Conservation (phyloP, 2,888 invertebrate species). For the Anticlea derivata region DNA sequence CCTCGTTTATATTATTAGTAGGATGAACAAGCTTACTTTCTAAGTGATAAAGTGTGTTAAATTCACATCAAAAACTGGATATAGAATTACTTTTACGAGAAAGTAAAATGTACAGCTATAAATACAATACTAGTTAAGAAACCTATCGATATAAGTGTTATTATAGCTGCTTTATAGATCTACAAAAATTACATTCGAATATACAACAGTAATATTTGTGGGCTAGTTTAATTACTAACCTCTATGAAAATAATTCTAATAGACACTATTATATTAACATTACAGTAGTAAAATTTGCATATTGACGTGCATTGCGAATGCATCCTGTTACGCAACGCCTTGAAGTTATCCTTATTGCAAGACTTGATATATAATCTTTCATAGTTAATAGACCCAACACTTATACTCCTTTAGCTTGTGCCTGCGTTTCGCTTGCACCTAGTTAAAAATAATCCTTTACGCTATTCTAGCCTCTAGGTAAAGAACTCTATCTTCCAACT, state of each 20-base stretch:
- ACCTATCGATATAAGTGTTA: not conserved
- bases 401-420: too few species aligned
- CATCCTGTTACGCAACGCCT: slow-evolving; percentile 32
- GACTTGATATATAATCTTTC: slow-evolving; percentile 8
- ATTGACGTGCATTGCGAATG: slow-evolving; percentile 27
- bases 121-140: slow-evolving; percentile 1
- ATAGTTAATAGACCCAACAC: slow-evolving; percentile 9
- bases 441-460: too few species aligned
- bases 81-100: slow-evolving; percentile 30
- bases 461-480: too few species aligned
- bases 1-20: too few species aligned
- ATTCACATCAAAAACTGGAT: slow-evolving; percentile 34
- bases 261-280: too few species aligned
- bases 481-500: too few species aligned
- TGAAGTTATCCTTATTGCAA: slow-evolving; percentile 22
- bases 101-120: slow-evolving; percentile 28
- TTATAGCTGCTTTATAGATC: too few species aligned
- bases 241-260: slow-evolving; percentile 24
- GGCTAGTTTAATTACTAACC: not conserved
- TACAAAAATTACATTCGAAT: not conserved
- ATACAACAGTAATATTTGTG: slow-evolving; percentile 1
- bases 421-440: too few species aligned
- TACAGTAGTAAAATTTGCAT: slow-evolving; percentile 25
- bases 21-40: slow-evolving; percentile 33
- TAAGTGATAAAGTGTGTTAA: slow-evolving; percentile 42